Evolutionary conservation across 2,113 vertebrate species (phyloP).

Genomic region (Trinectes maculatus): DNA sequence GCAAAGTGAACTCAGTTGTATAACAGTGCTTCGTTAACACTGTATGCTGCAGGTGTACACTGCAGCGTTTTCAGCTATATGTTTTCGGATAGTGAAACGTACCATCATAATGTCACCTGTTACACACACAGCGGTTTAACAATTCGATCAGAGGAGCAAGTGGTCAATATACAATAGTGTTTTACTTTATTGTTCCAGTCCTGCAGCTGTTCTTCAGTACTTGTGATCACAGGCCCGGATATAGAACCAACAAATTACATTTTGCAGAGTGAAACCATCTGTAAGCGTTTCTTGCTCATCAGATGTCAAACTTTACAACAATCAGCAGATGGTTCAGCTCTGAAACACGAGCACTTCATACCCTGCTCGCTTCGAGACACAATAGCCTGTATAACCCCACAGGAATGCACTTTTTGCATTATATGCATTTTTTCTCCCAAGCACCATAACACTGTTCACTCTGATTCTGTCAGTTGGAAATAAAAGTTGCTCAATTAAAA

Average conservation of each 20-base stretch:
- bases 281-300: conserved; percentile 23
- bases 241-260: background rate
- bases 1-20: conserved; percentile 47
- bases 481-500: conserved; percentile 21
- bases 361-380: conserved; percentile 39
- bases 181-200: conserved; percentile 20
- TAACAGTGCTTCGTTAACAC: conserved; percentile 39
- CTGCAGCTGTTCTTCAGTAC: conserved; percentile 11
- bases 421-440: conserved; percentile 44
- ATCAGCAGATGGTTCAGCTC: conserved; percentile 4
- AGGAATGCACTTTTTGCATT: conserved; percentile 38
- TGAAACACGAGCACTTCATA: conserved; percentile 24
- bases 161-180: background rate
- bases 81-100: conserved; percentile 21
- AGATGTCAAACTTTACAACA: conserved; percentile 23
- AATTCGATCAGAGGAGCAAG: conserved; percentile 20
- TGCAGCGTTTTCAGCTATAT: conserved; percentile 35
- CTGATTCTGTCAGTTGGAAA: conserved; percentile 5
- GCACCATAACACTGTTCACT: conserved; percentile 49
- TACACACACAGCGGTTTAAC: conserved; percentile 7
- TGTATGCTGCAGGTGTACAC: conserved; percentile 36
- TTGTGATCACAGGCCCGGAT: background rate
- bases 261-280: conserved; percentile 20
- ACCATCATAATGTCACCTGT: background rate
- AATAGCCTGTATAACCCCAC: conserved; percentile 58